phyloP scores from a whole-genome alignment of 2,113 vertebrate genomes.

The Myiagra hebetior region DNA sequence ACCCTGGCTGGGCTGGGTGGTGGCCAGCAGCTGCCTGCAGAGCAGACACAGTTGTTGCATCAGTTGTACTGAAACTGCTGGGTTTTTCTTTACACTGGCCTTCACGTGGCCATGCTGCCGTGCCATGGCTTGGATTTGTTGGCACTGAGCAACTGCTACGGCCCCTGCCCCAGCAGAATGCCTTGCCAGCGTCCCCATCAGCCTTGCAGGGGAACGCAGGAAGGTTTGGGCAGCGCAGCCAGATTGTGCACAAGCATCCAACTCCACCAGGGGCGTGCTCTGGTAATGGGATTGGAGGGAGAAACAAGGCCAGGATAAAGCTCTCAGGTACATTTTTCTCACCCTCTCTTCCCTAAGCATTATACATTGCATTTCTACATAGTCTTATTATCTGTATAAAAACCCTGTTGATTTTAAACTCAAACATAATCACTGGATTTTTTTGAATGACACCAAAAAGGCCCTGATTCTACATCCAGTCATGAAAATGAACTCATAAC shows the following conservation, averaged over 20 bases:
- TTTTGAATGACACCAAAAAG: not conserved
- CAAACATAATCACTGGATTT: not conserved
- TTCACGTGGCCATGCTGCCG: accelerated
- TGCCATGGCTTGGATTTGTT: accelerated
- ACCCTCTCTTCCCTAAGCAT: not conserved
- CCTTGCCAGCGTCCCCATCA: accelerated
- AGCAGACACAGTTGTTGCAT: not conserved
- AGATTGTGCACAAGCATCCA: not conserved
- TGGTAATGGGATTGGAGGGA: not conserved
- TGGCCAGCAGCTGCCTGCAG: not conserved
- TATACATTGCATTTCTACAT: not conserved
- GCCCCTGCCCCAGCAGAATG: not conserved
- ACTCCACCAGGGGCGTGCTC: accelerated
- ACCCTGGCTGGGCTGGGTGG: not conserved
- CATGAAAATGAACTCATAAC: not conserved
- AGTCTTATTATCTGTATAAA: not conserved
- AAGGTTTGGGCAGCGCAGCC: not conserved
- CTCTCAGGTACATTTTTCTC: not conserved
- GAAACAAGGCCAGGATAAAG: not conserved
- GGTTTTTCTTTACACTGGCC: not conserved
- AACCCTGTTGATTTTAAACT: not conserved
- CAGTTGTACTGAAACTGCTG: not conserved
- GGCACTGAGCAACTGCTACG: not conserved
- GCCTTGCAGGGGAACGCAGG: too few relatives aligned
- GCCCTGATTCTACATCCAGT: not conserved